phyloP scores from a whole-genome alignment of 2,113 vertebrate genomes.

The Alethe diademata region DNA sequence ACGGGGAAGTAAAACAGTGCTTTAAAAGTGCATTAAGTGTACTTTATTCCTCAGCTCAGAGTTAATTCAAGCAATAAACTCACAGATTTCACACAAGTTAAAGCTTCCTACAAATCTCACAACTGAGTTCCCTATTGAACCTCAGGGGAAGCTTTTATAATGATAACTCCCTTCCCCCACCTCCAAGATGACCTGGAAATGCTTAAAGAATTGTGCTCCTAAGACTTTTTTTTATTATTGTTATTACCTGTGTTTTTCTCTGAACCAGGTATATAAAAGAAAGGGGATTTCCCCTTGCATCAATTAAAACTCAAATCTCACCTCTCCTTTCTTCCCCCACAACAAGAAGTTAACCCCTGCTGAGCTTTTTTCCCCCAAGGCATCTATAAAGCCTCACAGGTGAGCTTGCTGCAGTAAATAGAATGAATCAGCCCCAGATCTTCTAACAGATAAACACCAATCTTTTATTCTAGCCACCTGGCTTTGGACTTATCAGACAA shows the following conservation, averaged over 20 bases:
- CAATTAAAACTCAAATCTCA: constrained; percentile 73
- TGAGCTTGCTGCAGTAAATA: constrained; percentile 75
- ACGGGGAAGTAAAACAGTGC: not conserved
- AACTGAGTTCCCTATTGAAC: not conserved
- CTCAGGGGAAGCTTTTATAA: constrained; percentile 12
- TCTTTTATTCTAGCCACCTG: constrained; percentile 75
- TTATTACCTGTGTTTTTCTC: constrained; percentile 45
- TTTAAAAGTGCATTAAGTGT: constrained; percentile 32
- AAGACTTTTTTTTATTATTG: constrained; percentile 34
- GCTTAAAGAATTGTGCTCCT: constrained; percentile 4
- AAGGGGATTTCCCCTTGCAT: constrained; percentile 70
- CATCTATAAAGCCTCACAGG: constrained; percentile 77
- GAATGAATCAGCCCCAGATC: constrained; percentile 75
- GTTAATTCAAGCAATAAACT: constrained; percentile 49
- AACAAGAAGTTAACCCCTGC: constrained; percentile 76
- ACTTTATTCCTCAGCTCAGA: constrained; percentile 14
- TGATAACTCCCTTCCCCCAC: not conserved
- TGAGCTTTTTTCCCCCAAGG: constrained; percentile 73
- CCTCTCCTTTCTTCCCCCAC: constrained; percentile 57
- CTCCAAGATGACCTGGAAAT: constrained; percentile 44
- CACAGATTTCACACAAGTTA: not conserved
- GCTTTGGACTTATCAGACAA: constrained; percentile 41
- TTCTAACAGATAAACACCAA: constrained; percentile 75
- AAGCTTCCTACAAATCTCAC: not conserved
- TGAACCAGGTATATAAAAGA: constrained; percentile 56